A percentile compares a stretch with the other conserved stretches of the same genome.
phyloP scores from a whole-genome alignment of 2,113 vertebrate species.

The Oreocharis arfaki region DNA sequence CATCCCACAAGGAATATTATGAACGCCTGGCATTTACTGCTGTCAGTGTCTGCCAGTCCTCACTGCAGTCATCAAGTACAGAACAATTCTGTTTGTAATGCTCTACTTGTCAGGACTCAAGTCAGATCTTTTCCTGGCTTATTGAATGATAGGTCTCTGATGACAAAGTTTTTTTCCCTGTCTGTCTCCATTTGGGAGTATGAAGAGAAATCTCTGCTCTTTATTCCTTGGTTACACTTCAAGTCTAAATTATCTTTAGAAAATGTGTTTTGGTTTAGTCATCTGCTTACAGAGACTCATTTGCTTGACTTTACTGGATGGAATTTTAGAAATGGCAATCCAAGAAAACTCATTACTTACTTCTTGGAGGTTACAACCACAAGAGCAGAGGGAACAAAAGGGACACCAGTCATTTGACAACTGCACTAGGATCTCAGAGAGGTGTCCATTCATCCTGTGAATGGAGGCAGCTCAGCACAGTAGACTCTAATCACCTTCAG shows the following conservation, averaged over 20 bases:
- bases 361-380: not conserved
- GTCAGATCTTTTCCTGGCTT: not conserved
- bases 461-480: not conserved
- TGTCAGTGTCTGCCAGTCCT: not conserved
- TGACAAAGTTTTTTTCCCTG: not conserved
- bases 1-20: slow-evolving; percentile 11
- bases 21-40: not conserved
- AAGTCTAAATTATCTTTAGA: not conserved
- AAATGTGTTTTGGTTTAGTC: slow-evolving; percentile 27
- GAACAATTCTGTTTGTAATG: not conserved
- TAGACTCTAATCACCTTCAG: not conserved
- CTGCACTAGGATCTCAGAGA: not conserved
- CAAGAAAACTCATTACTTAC: not conserved
- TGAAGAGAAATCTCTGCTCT: not conserved
- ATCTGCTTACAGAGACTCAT: not conserved
- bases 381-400: not conserved
- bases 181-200: not conserved
- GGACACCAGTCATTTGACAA: not conserved
- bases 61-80: not conserved
- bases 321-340: not conserved
- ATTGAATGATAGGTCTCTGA: slow-evolving; percentile 3
- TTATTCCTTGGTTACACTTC: not conserved
- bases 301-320: not conserved
- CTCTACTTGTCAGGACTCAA: not conserved
- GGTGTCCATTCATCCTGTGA: not conserved